phyloP scores from a whole-genome alignment of 2,113 vertebrate species.

The Balaenoptera acutorostrata region DNA sequence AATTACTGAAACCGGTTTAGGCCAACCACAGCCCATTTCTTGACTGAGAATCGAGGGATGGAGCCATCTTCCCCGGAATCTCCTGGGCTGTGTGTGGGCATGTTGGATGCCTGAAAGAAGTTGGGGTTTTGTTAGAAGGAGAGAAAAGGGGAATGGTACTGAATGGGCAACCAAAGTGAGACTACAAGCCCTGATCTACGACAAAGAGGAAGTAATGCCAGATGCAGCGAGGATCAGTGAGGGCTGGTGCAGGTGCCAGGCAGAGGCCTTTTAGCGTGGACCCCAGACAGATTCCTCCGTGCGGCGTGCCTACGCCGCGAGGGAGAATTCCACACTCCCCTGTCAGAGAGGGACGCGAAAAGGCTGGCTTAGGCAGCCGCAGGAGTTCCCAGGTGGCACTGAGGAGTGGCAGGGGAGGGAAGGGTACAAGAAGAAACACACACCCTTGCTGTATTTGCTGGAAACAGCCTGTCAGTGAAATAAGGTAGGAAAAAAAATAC shows the following conservation, averaged over 20 bases:
- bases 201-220: not conserved
- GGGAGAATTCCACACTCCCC: not conserved
- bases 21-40: not conserved
- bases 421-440: not conserved
- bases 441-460: not conserved
- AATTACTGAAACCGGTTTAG: not conserved
- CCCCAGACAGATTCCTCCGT: not conserved
- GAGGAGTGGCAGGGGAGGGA: not conserved
- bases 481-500: not conserved
- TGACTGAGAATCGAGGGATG: not conserved
- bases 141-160: not conserved
- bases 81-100: not conserved
- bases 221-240: not conserved
- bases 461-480: not conserved
- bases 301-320: fast-evolving
- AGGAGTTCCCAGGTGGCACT: not conserved
- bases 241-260: not conserved
- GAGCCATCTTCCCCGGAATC: not conserved
- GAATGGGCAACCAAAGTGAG: not conserved
- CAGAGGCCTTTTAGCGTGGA: not conserved
- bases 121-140: not conserved
- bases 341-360: not conserved
- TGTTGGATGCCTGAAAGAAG: not conserved
- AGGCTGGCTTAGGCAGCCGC: not conserved
- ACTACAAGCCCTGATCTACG: not conserved